These are phyloP conservation scores for Apamea epomidion DNA, from an alignment of 2,888 invertebrate genomes.

Conservation along the genomic window DNA sequence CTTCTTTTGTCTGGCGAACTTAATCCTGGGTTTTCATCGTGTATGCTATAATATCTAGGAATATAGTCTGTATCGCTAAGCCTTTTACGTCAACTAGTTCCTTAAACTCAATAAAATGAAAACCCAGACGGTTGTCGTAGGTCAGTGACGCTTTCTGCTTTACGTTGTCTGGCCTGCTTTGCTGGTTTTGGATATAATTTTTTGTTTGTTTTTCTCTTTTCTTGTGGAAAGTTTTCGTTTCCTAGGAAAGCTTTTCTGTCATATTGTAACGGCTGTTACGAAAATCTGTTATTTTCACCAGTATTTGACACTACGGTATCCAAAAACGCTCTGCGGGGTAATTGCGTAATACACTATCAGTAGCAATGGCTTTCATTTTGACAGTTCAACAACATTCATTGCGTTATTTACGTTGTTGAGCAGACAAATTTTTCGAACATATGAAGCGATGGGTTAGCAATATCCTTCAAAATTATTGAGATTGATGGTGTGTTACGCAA, in stretches of 20 bases:
- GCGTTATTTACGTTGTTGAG: too few relatives aligned
- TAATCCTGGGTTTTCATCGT: conserved; percentile 22
- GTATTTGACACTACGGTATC: neutral
- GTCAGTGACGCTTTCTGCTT: conserved; percentile 35
- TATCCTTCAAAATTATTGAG: too few relatives aligned
- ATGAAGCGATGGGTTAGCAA: too few relatives aligned
- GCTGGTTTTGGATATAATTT: neutral
- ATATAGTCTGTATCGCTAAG: conserved; percentile 2
- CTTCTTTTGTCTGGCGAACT: conserved; percentile 29
- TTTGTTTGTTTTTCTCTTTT: neutral
- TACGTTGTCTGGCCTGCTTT: conserved; percentile 15
- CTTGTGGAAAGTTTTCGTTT: neutral
- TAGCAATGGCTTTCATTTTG: too few relatives aligned
- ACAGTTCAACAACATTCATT: too few relatives aligned
- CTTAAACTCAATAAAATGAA: conserved; percentile 24
- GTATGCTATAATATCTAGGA: neutral
- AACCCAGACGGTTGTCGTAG: conserved; percentile 47
- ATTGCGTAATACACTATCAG: too few relatives aligned
- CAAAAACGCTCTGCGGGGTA: too few relatives aligned
- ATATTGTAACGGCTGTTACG: neutral
- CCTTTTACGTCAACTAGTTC: conserved; percentile 19
- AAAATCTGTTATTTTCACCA: neutral
- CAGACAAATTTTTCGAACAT: too few relatives aligned
- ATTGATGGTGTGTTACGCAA: too few relatives aligned
- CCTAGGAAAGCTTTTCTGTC: neutral